Evolutionary conservation across 2,113 vertebrate genomes (phyloP).

Genomic region (Corapipo altera): DNA sequence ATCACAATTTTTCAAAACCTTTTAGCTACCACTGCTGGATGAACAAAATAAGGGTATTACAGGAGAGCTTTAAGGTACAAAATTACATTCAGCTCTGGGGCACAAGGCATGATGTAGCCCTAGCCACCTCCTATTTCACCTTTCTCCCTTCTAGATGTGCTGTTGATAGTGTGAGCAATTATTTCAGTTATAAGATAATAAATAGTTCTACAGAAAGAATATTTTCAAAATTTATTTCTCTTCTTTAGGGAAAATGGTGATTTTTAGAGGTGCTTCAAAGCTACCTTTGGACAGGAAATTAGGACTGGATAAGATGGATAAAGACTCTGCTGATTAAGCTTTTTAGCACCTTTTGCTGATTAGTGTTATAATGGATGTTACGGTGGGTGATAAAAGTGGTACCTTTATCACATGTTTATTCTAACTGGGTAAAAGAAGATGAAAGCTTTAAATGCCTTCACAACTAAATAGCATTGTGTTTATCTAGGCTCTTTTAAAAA

Average conservation of each 20-base stretch:
- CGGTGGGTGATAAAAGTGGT: not conserved
- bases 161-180: not conserved
- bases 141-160: not conserved
- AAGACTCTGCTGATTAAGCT: not conserved
- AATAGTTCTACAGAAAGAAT: not conserved
- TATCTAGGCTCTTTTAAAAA: not conserved
- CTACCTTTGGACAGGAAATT: not conserved
- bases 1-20: not conserved
- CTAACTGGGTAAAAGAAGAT: not conserved
- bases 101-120: not conserved
- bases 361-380: not conserved
- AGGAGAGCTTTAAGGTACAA: not conserved
- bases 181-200: not conserved
- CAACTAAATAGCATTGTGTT: not conserved
- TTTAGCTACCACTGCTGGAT: accelerated
- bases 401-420: not conserved
- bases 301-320: not conserved
- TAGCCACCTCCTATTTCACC: not conserved
- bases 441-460: not conserved
- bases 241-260: not conserved
- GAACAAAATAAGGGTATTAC: not conserved
- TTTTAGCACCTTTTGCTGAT: not conserved
- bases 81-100: not conserved
- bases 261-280: not conserved
- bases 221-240: not conserved